phyloP scores from a whole-genome alignment of 1,140 invertebrate genomes.

The Tetragonula clypearis region DNA sequence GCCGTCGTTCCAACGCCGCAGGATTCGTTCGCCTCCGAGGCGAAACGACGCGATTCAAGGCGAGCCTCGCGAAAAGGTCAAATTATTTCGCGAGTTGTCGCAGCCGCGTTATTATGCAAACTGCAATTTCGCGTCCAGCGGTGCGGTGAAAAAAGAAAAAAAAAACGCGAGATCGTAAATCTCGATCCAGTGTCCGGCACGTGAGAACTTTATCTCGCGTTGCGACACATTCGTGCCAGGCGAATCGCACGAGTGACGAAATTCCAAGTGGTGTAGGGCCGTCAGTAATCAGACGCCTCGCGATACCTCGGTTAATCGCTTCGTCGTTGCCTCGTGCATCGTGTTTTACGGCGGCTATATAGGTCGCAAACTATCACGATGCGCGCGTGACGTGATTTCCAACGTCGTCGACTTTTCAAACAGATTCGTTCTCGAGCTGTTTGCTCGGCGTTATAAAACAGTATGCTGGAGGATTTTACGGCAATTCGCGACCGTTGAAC shows the following conservation, averaged over 20 bases:
- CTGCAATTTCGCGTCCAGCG: background rate
- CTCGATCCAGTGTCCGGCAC: background rate
- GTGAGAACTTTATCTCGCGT: constrained; percentile 18
- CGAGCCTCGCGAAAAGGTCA: background rate
- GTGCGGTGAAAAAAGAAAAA: background rate
- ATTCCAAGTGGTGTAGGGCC: background rate
- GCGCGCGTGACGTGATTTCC: background rate
- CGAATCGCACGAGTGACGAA: constrained; percentile 8
- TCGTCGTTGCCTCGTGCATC: background rate
- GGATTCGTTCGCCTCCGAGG: background rate
- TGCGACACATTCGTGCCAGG: background rate
- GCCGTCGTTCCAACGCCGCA: no score
- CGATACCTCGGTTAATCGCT: background rate
- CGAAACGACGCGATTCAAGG: background rate
- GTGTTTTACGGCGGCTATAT: background rate
- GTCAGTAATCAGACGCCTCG: background rate
- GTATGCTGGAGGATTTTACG: background rate
- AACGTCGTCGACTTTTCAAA: background rate
- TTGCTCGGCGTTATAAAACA: background rate
- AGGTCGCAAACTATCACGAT: background rate
- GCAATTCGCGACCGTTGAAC: no score
- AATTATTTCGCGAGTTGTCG: constrained; percentile 13
- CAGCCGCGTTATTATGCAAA: constrained; percentile 7
- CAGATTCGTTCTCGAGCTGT: no score
- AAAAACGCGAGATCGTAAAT: constrained; percentile 6